Evolutionary conservation across 2,113 vertebrate species (phyloP).

Genomic region (Rattus rattus): DNA sequence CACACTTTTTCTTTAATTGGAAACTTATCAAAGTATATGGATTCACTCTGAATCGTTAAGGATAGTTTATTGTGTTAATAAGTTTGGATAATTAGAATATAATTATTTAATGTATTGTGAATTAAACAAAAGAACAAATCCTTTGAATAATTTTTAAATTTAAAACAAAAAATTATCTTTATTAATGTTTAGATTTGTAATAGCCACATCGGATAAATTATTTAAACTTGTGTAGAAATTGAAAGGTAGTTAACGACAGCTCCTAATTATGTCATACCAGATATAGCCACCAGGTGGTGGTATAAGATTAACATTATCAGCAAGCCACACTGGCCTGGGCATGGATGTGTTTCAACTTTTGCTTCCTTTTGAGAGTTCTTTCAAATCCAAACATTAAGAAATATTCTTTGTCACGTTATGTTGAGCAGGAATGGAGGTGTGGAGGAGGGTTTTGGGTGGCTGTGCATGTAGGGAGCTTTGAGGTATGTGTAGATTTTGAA

Average conservation of each 20-base stretch:
- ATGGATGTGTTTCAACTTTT: background rate
- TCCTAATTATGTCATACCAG: background rate
- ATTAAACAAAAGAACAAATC: background rate
- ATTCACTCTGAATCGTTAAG: background rate
- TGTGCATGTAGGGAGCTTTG: background rate
- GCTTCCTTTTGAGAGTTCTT: background rate
- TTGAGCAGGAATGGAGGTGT: background rate
- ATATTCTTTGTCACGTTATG: background rate
- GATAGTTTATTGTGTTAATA: background rate
- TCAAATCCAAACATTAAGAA: background rate
- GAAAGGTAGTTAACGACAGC: background rate
- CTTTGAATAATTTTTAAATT: background rate
- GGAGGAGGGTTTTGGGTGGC: background rate
- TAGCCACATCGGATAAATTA: background rate
- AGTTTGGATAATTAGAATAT: background rate
- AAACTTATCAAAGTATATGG: background rate
- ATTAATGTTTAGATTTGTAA: background rate
- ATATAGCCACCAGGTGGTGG: slow-evolving; percentile 57
- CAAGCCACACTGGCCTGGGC: accelerated
- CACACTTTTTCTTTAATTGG: background rate
- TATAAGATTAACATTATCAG: slow-evolving; percentile 29
- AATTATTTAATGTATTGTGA: background rate
- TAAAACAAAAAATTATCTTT: background rate
- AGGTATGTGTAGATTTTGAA: too few relatives aligned
- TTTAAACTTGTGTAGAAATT: background rate